Base-by-base conservation (phyloP, 2,797 vertebrate species). In the Trachurus trachurus region DNA sequence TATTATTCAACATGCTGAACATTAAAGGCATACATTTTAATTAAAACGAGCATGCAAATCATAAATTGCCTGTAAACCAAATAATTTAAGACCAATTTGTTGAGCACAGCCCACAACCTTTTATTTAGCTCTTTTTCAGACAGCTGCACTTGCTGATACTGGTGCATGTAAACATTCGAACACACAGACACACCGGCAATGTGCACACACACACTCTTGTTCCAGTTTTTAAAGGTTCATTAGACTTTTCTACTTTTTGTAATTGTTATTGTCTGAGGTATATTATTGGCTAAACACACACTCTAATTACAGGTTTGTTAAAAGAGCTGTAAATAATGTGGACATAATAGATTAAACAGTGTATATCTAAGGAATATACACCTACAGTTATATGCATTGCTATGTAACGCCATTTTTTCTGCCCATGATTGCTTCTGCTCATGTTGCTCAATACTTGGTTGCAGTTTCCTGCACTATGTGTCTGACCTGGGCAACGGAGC, bases 401-500 rank as follows among this genome's bases (percentile, higher is more conserved):
- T 56, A 2, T 22, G 16, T 16, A 45, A 65, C 12, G 1, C 66
- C 7, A 9, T 47, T 5, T 2, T 44, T 66, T 17, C 4, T 74
- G n/a, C 62, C 13, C n/a, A 3, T 39, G 26, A 26, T 26, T 26
- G 26, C 26, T 15, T 13, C 45, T 71, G 11, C n/a, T 83, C 45
- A 66, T 67, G 31, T 42, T 66, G 21, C 26, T 60, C 9, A 50
- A 63, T 60, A 21, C 81, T 17, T 78, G 31, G 6, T 78, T 88
- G 62, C 83, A 99, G 98, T 74, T 99, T 98, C 91, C 94, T 99
- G 71, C 98, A 99, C 84, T 99, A 99, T 15, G 96, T 99, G 45
- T 99, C 98, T 76, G 98, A 99, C 84, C 94, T 99, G 94, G 98
- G 98, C 64, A 99, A 98, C 0, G 98, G 98, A 88, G 97, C 97